Percentiles rank a stretch among this genome's conserved stretches.
Conservation (phyloP, 2,888 invertebrate genomes). For the Gisinianus flammeolus region DNA sequence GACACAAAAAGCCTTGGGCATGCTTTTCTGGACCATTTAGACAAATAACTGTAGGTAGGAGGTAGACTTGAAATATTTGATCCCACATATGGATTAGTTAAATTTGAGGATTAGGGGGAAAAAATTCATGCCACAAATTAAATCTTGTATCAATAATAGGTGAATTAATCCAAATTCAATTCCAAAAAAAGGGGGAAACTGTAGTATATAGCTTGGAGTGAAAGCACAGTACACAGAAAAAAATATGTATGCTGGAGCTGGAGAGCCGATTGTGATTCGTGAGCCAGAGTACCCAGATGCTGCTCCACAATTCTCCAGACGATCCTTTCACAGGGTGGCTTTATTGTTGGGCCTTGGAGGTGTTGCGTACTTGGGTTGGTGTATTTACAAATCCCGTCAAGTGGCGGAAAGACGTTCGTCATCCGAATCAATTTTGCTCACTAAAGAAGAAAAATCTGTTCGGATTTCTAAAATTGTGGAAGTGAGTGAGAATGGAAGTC, state of each 20-base stretch:
- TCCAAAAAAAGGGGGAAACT: no score
- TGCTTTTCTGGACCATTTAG: no score
- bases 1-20: no score
- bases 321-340: constrained; percentile 43
- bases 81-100: neutral
- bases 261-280: neutral
- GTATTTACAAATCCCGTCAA: neutral
- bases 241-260: neutral
- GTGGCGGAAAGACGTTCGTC: neutral
- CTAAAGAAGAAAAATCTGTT: neutral
- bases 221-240: neutral
- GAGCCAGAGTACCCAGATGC: neutral
- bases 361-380: constrained; percentile 10
- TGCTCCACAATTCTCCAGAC: neutral
- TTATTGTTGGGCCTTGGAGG: constrained; percentile 43
- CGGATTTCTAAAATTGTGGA: constrained; percentile 5
- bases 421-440: neutral
- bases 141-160: no score
- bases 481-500: neutral
- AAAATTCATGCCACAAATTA: no score
- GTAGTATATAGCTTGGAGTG: no score
- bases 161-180: no score
- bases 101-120: no score
- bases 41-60: no score
- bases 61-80: no score